Percentiles rank a stretch among this genome's conserved stretches.
phyloP scores from a whole-genome alignment of 35 echinoderm and acorn worm genomes.

The Apostichopus japonicus region DNA sequence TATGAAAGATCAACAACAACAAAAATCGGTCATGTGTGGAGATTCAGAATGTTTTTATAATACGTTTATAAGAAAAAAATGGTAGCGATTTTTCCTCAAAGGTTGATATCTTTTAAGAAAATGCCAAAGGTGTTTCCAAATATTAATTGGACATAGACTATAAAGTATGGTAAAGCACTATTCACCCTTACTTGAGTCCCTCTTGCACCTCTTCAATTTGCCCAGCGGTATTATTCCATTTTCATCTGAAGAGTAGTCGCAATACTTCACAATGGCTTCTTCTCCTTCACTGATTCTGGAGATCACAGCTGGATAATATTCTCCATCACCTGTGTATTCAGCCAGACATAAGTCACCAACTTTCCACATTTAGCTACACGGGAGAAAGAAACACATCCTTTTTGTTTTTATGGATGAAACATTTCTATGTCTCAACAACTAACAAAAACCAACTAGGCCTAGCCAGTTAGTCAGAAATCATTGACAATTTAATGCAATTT shows the following conservation, averaged over 20 bases:
- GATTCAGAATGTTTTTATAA: too few species aligned
- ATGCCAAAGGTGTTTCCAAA: too few species aligned
- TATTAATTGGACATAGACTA: too few species aligned
- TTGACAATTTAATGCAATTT: too few species aligned
- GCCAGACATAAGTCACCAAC: slow-evolving; percentile 77
- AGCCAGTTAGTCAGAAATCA: too few species aligned
- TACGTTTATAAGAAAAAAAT: too few species aligned
- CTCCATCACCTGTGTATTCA: slow-evolving; percentile 55
- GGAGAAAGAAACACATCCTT: not conserved
- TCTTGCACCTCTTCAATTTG: slow-evolving; percentile 51
- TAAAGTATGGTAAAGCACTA: too few species aligned
- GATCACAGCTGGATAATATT: slow-evolving; percentile 65
- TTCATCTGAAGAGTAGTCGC: slow-evolving; percentile 71
- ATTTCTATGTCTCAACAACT: not conserved
- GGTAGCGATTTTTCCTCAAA: too few species aligned
- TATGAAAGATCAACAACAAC: too few species aligned
- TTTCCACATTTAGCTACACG: slow-evolving; percentile 53
- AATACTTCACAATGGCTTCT: slow-evolving; percentile 59
- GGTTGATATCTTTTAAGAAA: too few species aligned
- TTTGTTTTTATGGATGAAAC: not conserved
- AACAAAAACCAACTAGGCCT: not conserved
- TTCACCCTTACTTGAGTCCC: slow-evolving; percentile 2
- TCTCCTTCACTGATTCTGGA: slow-evolving; percentile 6
- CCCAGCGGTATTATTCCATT: slow-evolving; percentile 66
- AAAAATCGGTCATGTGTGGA: too few species aligned